These are phyloP conservation scores for Notoglanidium macrostoma DNA, from an alignment of 2,797 vertebrate species.

Conservation along the genomic window DNA sequence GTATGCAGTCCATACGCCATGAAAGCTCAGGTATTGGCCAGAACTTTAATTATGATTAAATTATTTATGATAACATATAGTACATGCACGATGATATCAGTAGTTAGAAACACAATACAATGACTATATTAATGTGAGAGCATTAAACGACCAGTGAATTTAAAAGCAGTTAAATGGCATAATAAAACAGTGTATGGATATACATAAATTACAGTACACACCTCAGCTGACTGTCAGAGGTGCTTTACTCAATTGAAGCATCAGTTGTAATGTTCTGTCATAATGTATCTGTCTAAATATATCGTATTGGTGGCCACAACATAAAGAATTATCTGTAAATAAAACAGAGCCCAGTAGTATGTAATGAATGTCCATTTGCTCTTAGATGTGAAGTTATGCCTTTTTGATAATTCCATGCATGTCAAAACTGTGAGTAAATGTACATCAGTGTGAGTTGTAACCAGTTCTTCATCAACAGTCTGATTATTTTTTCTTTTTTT, in stretches of 20 bases:
- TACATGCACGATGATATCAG: background rate
- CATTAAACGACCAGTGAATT: background rate
- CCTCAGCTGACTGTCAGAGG: background rate
- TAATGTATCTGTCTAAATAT: background rate
- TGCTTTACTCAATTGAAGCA: background rate
- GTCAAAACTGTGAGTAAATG: constrained; percentile 41
- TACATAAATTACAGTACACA: background rate
- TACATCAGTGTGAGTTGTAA: constrained; percentile 34
- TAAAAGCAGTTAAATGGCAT: background rate
- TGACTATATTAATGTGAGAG: background rate
- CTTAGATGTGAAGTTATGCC: constrained; percentile 7
- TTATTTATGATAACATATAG: background rate
- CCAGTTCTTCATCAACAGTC: constrained; percentile 30
- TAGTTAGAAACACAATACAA: constrained; percentile 4
- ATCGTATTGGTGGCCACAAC: background rate
- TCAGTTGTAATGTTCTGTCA: background rate
- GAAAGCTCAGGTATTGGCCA: background rate
- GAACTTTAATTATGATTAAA: constrained; percentile 2
- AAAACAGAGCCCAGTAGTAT: background rate
- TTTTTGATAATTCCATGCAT: constrained; percentile 44
- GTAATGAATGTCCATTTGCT: background rate
- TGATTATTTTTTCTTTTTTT: constrained; percentile 93
- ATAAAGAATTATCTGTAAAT: background rate
- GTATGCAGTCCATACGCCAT: background rate
- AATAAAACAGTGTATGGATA: constrained; percentile 8